Evolutionary conservation across 2,888 invertebrate species (phyloP).

Genomic region (Eumacrocentrus americanus): DNA sequence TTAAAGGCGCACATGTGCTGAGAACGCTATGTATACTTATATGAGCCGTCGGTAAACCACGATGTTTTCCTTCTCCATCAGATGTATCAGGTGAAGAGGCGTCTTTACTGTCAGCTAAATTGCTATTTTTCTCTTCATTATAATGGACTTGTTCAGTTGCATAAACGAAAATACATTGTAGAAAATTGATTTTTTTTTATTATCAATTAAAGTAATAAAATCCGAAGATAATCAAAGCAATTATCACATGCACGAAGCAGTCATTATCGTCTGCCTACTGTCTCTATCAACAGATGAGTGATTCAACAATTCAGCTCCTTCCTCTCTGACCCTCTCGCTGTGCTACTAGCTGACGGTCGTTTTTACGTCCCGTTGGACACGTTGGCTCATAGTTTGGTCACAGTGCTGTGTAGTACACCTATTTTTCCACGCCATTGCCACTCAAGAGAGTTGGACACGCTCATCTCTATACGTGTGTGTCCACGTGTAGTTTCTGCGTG

Average conservation of each 20-base stretch:
- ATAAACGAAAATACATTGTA: too few species aligned
- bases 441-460: neutral
- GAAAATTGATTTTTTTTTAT: too few species aligned
- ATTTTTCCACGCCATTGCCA: conserved; percentile 24
- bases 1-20: neutral
- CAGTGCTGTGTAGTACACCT: conserved; percentile 10
- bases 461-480: neutral
- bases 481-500: conserved; percentile 11
- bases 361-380: conserved; percentile 31
- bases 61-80: neutral
- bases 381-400: conserved; percentile 23
- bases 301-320: conserved; percentile 22
- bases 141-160: too few species aligned
- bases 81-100: too few species aligned
- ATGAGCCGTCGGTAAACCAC: neutral
- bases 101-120: too few species aligned
- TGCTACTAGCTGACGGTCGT: too few species aligned
- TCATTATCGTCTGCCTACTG: conserved; percentile 43
- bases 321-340: conserved; percentile 23
- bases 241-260: conserved; percentile 45
- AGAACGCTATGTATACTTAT: neutral
- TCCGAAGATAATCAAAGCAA: too few species aligned
- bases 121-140: too few species aligned
- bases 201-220: too few species aligned
- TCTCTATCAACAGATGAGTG: conserved; percentile 29